Evolutionary conservation across 1,140 invertebrate genomes (phyloP).

Genomic region (Cryptotermes secundus): DNA sequence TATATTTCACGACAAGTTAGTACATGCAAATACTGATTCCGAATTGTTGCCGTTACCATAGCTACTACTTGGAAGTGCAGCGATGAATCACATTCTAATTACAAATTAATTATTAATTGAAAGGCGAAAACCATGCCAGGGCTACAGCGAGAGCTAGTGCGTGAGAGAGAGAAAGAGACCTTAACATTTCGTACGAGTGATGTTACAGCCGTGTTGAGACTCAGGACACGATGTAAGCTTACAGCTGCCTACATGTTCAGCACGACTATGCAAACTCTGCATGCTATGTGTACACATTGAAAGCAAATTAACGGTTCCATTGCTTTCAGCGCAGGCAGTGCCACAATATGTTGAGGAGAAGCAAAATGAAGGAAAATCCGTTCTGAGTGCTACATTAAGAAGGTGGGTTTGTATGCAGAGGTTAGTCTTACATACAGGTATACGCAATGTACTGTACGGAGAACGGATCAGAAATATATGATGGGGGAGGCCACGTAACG

Average conservation of each 20-base stretch:
- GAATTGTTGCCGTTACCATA: neutral
- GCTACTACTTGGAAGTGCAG: neutral
- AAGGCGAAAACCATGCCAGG: neutral
- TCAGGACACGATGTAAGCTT: neutral
- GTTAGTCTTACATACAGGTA: no score
- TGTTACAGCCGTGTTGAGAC: neutral
- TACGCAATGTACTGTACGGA: no score
- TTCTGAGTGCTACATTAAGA: no score
- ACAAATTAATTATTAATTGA: slow-evolving; percentile 21
- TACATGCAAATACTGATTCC: neutral
- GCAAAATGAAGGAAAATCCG: no score
- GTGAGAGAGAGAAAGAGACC: no score
- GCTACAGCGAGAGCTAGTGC: neutral
- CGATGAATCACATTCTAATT: slow-evolving; percentile 15
- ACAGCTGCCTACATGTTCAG: neutral
- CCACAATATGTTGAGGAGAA: no score
- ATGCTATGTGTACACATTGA: neutral
- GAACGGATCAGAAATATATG: no score
- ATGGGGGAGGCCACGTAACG: no score
- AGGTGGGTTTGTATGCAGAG: no score
- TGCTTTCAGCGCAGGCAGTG: neutral
- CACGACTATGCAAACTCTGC: neutral
- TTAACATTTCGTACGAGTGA: no score
- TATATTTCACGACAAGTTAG: neutral
- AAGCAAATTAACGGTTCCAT: neutral